These are phyloP conservation scores for Halyomorpha halys DNA, from an alignment of 1,140 invertebrate genomes.

Conservation along the genomic window DNA sequence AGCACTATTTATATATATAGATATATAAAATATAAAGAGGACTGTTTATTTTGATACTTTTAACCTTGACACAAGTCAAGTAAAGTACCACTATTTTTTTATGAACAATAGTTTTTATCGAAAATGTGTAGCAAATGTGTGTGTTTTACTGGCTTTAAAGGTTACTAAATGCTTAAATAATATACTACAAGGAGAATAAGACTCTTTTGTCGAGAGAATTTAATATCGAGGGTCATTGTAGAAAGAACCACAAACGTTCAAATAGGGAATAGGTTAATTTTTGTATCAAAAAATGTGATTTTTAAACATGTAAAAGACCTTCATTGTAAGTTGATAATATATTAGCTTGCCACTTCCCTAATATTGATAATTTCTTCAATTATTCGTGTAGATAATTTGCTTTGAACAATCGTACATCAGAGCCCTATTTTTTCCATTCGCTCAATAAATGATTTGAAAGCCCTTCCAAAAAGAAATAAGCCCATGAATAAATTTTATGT, in stretches of 20 bases:
- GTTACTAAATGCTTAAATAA: conserved; percentile 18
- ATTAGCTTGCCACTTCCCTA: conserved; percentile 14
- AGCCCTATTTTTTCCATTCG: conserved; percentile 8
- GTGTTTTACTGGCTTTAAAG: conserved; percentile 26
- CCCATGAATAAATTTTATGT: background rate
- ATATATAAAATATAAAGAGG: conserved; percentile 22
- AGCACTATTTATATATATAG: conserved; percentile 21
- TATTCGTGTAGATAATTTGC: too few relatives aligned
- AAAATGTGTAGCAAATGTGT: conserved; percentile 26
- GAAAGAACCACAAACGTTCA: conserved; percentile 18
- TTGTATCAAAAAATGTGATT: conserved; percentile 19
- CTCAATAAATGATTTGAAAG: conserved; percentile 5
- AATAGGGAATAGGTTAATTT: conserved; percentile 19
- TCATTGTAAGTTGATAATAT: conserved; percentile 10
- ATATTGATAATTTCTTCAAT: too few relatives aligned
- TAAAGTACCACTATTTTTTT: conserved; percentile 26
- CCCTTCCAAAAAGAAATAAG: conserved; percentile 5
- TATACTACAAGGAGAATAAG: conserved; percentile 20
- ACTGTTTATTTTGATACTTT: conserved; percentile 27
- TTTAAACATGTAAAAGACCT: conserved; percentile 16
- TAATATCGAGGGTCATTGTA: conserved; percentile 18
- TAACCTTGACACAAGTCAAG: conserved; percentile 19
- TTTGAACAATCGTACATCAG: background rate
- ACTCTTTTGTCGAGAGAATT: conserved; percentile 19
- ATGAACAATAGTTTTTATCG: conserved; percentile 26